Percentiles rank a stretch among this genome's conserved stretches.
These are phyloP conservation scores for Glyphotaelius pellucidus DNA, from an alignment of 2,888 invertebrate genomes.

Conservation along the genomic window DNA sequence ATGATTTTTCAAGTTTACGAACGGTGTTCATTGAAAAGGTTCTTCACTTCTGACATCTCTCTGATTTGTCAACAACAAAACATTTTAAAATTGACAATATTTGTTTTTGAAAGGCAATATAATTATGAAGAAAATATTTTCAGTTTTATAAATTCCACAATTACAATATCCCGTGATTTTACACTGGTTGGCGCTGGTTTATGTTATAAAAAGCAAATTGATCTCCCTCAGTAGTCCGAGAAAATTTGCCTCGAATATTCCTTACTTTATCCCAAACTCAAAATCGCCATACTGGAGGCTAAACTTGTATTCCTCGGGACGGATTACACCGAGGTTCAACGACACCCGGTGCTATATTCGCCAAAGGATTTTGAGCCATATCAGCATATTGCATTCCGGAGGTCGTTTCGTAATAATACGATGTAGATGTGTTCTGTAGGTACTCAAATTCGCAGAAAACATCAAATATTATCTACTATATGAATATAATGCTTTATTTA, in stretches of 20 bases:
- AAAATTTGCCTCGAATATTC: not conserved
- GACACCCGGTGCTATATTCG: conserved; percentile 9
- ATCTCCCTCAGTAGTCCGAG: not conserved
- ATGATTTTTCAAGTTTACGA: too few relatives aligned
- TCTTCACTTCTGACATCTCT: too few relatives aligned
- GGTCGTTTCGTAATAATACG: not conserved
- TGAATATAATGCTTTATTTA: not conserved
- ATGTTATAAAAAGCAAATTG: not conserved
- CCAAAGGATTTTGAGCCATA: conserved; percentile 10
- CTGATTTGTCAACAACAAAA: too few relatives aligned
- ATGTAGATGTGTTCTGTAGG: not conserved
- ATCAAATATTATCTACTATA: not conserved
- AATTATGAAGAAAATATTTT: too few relatives aligned
- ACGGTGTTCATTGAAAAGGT: too few relatives aligned
- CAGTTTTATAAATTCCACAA: too few relatives aligned
- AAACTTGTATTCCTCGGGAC: not conserved
- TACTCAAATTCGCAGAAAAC: not conserved
- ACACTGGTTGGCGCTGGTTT: too few relatives aligned
- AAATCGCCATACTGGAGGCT: not conserved
- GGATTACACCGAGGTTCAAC: not conserved
- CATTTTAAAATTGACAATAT: too few relatives aligned
- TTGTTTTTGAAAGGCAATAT: too few relatives aligned
- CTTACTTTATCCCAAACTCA: not conserved
- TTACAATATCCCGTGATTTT: too few relatives aligned
- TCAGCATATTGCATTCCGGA: conserved; percentile 25